Evolutionary conservation across 2,113 vertebrate genomes (phyloP).

Genomic region (Chaenocephalus aceratus): DNA sequence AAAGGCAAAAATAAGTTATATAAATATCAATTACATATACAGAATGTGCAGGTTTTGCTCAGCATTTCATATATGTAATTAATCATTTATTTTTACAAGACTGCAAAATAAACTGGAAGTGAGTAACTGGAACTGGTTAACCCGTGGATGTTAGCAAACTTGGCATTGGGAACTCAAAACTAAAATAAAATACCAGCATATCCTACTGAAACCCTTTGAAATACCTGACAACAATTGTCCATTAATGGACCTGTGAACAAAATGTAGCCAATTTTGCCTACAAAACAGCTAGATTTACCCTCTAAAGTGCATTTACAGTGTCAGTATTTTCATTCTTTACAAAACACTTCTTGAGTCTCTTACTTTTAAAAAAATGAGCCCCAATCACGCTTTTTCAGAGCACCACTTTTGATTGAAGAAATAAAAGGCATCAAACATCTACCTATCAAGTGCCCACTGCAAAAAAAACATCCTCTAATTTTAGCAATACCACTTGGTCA

Average conservation of each 20-base stretch:
- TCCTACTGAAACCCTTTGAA: constrained; percentile 68
- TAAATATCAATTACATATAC: constrained; percentile 99
- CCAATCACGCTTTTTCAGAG: constrained; percentile 51
- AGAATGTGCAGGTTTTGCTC: constrained; percentile 97
- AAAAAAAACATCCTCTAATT: constrained; percentile 22
- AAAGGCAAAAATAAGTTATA: constrained; percentile 98
- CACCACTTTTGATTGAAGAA: constrained; percentile 75
- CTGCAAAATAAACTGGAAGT: constrained; percentile 70
- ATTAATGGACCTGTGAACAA: constrained; percentile 53
- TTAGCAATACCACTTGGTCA: constrained; percentile 49
- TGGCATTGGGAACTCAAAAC: constrained; percentile 71
- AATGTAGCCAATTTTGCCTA: constrained; percentile 70
- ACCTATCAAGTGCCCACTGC: constrained; percentile 63
- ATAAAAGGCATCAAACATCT: constrained; percentile 70
- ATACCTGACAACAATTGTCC: constrained; percentile 71
- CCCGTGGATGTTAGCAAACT: constrained; percentile 71
- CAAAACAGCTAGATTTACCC: constrained; percentile 74
- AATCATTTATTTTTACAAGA: constrained; percentile 67
- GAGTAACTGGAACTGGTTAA: constrained; percentile 67
- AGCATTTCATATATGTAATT: constrained; percentile 93
- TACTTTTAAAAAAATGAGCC: constrained; percentile 34
- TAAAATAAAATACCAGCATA: constrained; percentile 70
- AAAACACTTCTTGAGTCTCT: constrained; percentile 65
- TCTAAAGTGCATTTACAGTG: constrained; percentile 89
- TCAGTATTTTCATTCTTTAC: constrained; percentile 80